Conservation (phyloP, 2,888 invertebrate genomes). For the Metopia argyrocephala region DNA sequence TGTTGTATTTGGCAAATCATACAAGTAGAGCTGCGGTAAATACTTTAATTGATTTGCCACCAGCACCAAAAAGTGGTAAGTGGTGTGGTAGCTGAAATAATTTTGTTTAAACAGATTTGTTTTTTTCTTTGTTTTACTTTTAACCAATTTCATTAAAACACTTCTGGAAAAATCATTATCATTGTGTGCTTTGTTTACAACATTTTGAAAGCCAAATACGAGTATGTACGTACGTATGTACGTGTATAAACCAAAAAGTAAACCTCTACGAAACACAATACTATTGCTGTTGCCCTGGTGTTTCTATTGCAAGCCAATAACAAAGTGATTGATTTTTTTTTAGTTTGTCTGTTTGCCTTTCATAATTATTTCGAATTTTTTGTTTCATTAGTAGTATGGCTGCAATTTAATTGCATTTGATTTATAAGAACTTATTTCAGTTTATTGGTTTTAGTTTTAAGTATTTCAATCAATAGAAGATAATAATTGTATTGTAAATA, state of each 20-base stretch:
- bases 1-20: conserved; percentile 78
- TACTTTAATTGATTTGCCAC: conserved; percentile 75
- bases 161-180: conserved; percentile 24
- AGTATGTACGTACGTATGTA: too few relatives aligned
- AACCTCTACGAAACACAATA: too few relatives aligned
- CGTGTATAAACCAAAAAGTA: neutral
- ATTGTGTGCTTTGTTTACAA: too few relatives aligned
- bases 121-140: neutral
- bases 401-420: neutral
- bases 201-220: neutral
- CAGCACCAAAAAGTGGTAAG: conserved; percentile 77
- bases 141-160: neutral
- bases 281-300: too few relatives aligned
- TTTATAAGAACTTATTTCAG: neutral
- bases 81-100: conserved; percentile 25
- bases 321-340: neutral
- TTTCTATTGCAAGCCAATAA: neutral
- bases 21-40: conserved; percentile 75
- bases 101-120: neutral
- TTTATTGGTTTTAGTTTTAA: neutral
- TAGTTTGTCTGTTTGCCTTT: neutral
- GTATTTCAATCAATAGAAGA: neutral
- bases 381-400: neutral
- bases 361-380: neutral
- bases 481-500: neutral